Percentiles rank a stretch among this genome's conserved stretches.
Conservation (phyloP, 2,797 vertebrate species). For the Ambastaia sidthimunki region DNA sequence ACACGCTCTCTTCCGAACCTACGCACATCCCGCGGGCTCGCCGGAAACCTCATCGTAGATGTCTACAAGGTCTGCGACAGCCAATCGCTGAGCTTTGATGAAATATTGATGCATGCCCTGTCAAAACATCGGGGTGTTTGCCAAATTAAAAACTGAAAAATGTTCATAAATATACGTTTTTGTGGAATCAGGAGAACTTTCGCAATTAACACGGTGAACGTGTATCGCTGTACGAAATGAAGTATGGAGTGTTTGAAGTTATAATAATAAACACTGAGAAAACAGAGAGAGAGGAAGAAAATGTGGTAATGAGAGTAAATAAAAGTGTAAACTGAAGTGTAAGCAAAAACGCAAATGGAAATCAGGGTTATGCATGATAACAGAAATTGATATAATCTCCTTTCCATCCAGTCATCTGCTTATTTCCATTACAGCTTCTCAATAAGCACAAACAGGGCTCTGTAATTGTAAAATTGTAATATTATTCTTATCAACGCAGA, state of each 20-base stretch:
- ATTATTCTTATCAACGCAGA: neutral
- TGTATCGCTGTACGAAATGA: conserved; percentile 10
- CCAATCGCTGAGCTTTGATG: neutral
- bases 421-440: neutral
- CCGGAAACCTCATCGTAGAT: conserved; percentile 94
- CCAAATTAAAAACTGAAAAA: conserved; percentile 2
- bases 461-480: neutral
- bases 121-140: neutral
- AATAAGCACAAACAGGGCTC: neutral
- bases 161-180: conserved; percentile 11
- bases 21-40: conserved; percentile 87
- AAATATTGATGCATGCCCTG: neutral
- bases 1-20: conserved; percentile 92
- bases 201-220: conserved; percentile 3
- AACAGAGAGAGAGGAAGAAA: conserved; percentile 1
- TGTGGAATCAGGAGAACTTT: conserved; percentile 22
- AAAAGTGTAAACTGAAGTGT: conserved; percentile 30
- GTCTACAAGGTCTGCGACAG: conserved; percentile 87
- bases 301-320: conserved; percentile 21
- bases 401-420: neutral
- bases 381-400: neutral
- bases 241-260: conserved; percentile 29
- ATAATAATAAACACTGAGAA: conserved; percentile 16
- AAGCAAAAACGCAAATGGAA: conserved; percentile 26
- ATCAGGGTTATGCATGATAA: neutral